Percentiles rank a stretch among this genome's conserved stretches.
Evolutionary conservation across 2,888 invertebrate species (phyloP).

Genomic region (Lacanobia wlatinum): DNA sequence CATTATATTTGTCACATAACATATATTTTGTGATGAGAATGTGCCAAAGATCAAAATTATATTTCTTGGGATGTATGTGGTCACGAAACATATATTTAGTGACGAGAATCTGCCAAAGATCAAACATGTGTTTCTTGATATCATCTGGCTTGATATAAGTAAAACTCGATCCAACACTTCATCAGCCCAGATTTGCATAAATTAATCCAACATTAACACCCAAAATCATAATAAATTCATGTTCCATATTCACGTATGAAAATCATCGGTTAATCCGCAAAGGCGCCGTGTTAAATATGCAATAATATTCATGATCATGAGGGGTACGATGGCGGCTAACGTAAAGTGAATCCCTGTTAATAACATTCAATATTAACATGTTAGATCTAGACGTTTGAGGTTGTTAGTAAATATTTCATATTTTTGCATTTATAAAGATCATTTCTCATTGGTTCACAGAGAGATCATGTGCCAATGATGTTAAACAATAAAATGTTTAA

Average conservation of each 20-base stretch:
- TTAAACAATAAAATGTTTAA: too few species aligned
- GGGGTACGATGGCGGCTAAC: conserved; percentile 32
- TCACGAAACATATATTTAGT: too few species aligned
- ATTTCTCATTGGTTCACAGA: too few species aligned
- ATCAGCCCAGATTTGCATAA: conserved; percentile 33
- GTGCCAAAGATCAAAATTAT: too few species aligned
- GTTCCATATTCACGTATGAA: conserved; percentile 57
- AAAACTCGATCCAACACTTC: conserved; percentile 8
- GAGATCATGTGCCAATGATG: too few species aligned
- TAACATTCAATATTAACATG: conserved; percentile 5
- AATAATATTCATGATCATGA: conserved; percentile 50
- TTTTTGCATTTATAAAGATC: background rate
- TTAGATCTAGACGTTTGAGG: conserved; percentile 5
- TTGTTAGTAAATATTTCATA: background rate
- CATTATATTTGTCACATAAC: too few species aligned
- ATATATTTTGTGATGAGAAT: too few species aligned
- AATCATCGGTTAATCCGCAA: conserved; percentile 53
- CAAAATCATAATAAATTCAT: conserved; percentile 41
- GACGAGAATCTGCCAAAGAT: too few species aligned
- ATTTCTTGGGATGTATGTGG: too few species aligned
- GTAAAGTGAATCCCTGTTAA: conserved; percentile 21
- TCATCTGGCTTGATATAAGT: too few species aligned
- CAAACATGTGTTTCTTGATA: too few species aligned
- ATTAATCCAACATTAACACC: conserved; percentile 32
- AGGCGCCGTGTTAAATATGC: conserved; percentile 53